Evolutionary conservation across 2,113 vertebrate genomes (phyloP), one percentile per base, ranked within the genome.

Genomic region (Mystacornis crossleyi): DNA sequence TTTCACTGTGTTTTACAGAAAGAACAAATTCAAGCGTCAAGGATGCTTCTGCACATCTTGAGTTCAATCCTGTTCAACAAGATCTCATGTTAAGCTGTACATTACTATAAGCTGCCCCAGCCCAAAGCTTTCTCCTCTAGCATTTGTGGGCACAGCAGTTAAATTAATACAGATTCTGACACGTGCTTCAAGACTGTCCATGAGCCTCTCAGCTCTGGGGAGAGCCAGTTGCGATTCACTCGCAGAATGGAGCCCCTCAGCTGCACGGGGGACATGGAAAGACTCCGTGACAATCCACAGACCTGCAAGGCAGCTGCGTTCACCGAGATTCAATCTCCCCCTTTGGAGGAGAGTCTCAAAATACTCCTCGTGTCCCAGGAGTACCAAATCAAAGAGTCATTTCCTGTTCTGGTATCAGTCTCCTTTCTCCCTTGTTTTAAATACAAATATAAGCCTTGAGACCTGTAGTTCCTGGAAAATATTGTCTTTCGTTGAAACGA

Each of bases 281-380:
- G 29, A 17, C 33, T 38, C 34, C 1, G 1, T 20, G 18, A 85
- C 31, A 48, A 51, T 43, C 45, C 40, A 40, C 40, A 95, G 61
- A 78, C 9, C 23, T 29, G 34, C 38, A 42, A 25, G 19, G n/a
- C 2, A 3, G 78, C 69, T 38, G 55, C 42, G 14, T 18, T 45
- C 12, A 6, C 48, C 0, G 0, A 62, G 29, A 65, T 18, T 79
- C 25, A 43, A 82, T 23, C 1, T 0, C 16, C 14, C 2, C 0
- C 43, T 78, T 9, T 25, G 20, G 21, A 86, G 24, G 65, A 83
- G 16, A 86, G 42, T 40, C 28, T 40, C 42, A 79, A 94, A 47
- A 70, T 23, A 61, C 12, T 62, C 14, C 43, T 64, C 1, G 0
- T 50, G 34, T 62, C 34, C 45, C 88, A 81, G 19, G 38, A 70